Evolutionary conservation across 2,888 invertebrate species (phyloP), one percentile per base, ranked within the genome.

Genomic region (Zele albiditarsus): DNA sequence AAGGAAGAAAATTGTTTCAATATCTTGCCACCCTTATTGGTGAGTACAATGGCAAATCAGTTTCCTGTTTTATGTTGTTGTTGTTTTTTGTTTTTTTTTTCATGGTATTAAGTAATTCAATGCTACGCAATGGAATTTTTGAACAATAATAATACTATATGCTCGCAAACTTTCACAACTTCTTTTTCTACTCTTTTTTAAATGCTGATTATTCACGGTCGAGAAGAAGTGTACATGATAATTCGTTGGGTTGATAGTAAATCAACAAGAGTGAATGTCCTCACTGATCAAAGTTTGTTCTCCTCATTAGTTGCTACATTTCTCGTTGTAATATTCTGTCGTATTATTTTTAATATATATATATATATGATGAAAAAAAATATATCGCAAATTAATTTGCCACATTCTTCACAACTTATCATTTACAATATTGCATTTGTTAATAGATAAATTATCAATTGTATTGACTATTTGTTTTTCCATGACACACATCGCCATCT

Each of bases 21-120:
- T 85, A 84, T 78, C 68, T 84, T 16, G 83, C 84, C 5, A 84
- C 84, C 12, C 74, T 86, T 57, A 81, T 86, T 76, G 87, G 87
- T 86, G 75, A 87, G 86, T 83, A 49, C 46, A 38, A 16, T 33
- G 16, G 10, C 14, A 0, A 42, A 28, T 16, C 5, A 60, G 28
- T 53, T 20, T 53, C n/a, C n/a, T 20, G 20, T 53, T 53, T n/a
- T 4, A 4, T 46, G 5, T 46, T 46, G 3, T 33, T 8, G 8
- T 42, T 42, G 12, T 2, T 42, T 42, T 10, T 42, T 42, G 5
- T 46, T 3, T 23, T 23, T 53, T 53, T 53, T 5, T n/a, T 53
- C n/a, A 20, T n/a, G n/a, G 6, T 20, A 20, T 20, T 20, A n/a
- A 20, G 8, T 20, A 53, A 53, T 53, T 20, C n/a, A 53, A 53